phyloP scores from a whole-genome alignment of 1,140 invertebrate genomes.

The Cherax destructor region DNA sequence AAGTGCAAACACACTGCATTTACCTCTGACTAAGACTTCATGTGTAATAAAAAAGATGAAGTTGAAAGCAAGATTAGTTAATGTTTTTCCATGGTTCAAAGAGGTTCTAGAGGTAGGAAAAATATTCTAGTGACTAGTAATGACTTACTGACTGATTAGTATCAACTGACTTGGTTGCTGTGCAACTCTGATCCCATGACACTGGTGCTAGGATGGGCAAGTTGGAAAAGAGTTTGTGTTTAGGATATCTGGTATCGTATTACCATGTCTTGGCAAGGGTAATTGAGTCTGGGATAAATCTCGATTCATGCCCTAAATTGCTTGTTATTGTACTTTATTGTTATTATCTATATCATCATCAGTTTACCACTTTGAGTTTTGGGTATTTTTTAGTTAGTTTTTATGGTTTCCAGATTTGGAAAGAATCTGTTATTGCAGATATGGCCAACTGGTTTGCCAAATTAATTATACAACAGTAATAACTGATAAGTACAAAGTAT shows the following conservation, averaged over 20 bases:
- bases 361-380: conserved; percentile 6
- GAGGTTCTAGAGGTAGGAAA: background rate
- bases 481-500: conserved; percentile 69
- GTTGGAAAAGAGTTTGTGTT: conserved; percentile 53
- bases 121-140: background rate
- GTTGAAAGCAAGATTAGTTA: background rate
- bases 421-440: conserved; percentile 25
- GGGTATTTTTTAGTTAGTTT: conserved; percentile 8
- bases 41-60: background rate
- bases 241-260: conserved; percentile 35
- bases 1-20: background rate
- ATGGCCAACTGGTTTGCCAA: conserved; percentile 65
- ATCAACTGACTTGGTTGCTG: background rate
- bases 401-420: conserved; percentile 24
- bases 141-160: no score
- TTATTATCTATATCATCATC: conserved; percentile 23
- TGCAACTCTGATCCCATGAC: conserved; percentile 22
- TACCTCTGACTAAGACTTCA: background rate
- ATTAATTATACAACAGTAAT: conserved; percentile 53
- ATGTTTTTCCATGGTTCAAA: background rate
- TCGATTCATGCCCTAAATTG: conserved; percentile 29
- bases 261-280: conserved; percentile 41
- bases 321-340: conserved; percentile 36
- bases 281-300: conserved; percentile 29
- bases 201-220: conserved; percentile 43